A percentile compares a stretch with the other conserved stretches of the same genome.
Evolutionary conservation across 2,888 invertebrate genomes (phyloP).

Genomic region (Cheilosia vernalis): DNA sequence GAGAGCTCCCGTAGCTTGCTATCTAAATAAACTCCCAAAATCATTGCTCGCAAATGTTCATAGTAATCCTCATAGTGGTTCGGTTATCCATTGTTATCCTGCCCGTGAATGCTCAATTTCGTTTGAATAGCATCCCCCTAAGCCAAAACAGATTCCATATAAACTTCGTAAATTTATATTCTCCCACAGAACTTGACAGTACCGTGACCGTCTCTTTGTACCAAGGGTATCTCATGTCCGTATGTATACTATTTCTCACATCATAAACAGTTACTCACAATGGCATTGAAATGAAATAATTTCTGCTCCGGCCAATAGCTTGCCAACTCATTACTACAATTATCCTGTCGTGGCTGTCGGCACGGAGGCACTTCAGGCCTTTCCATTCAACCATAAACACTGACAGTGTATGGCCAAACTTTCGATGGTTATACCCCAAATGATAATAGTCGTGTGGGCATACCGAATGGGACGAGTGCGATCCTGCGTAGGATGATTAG

Average conservation of each 20-base stretch:
- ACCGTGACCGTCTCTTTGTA: conserved; percentile 16
- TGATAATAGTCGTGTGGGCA: conserved; percentile 50
- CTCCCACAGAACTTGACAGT: conserved; percentile 1
- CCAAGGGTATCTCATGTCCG: conserved; percentile 23
- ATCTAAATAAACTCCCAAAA: conserved; percentile 22
- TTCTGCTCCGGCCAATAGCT: conserved; percentile 19
- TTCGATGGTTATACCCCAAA: conserved; percentile 37
- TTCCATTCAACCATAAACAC: conserved; percentile 24
- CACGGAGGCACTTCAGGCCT: background rate
- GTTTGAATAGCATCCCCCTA: background rate
- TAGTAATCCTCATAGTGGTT: background rate
- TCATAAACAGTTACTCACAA: conserved; percentile 52
- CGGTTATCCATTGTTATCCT: background rate
- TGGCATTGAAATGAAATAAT: conserved; percentile 57
- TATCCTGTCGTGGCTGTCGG: background rate
- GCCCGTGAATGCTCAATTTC: background rate
- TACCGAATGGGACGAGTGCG: background rate
- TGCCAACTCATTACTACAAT: conserved; percentile 56
- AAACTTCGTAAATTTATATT: conserved; percentile 15
- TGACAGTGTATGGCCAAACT: conserved; percentile 50
- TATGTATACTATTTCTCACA: conserved; percentile 31
- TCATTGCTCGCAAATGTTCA: conserved; percentile 21
- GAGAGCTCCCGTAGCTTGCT: background rate
- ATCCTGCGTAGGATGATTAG: conserved; percentile 58
- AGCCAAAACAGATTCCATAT: background rate